phyloP scores from a whole-genome alignment of 2,797 vertebrate genomes.

The Sebastiscus tertius region DNA sequence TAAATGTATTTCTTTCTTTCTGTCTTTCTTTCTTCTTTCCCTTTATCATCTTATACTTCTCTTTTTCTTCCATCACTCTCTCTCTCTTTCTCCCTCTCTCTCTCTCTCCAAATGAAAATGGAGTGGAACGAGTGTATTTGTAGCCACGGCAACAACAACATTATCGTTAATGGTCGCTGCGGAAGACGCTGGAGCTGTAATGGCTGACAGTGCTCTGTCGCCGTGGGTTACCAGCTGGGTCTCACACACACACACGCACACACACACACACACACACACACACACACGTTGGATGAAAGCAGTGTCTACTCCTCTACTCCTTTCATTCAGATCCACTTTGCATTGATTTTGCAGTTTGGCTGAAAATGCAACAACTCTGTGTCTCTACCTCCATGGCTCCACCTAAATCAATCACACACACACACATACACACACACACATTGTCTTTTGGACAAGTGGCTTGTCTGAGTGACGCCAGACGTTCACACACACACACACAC shows the following conservation, averaged over 20 bases:
- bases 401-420: slow-evolving; percentile 71
- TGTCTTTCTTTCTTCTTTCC: not conserved
- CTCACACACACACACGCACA: slow-evolving; percentile 31
- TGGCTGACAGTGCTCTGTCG: slow-evolving; percentile 71
- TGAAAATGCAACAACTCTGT: slow-evolving; percentile 73
- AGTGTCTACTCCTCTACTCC: slow-evolving; percentile 57
- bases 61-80: not conserved
- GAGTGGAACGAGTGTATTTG: slow-evolving; percentile 67
- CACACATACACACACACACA: slow-evolving; percentile 17
- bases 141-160: slow-evolving; percentile 76
- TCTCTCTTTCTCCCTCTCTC: not conserved
- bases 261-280: slow-evolving; percentile 41
- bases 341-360: slow-evolving; percentile 81
- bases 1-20: not conserved
- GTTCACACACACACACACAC: slow-evolving; percentile 26
- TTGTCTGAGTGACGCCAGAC: slow-evolving; percentile 70
- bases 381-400: slow-evolving; percentile 72
- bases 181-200: slow-evolving; percentile 70
- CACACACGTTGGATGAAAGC: slow-evolving; percentile 37
- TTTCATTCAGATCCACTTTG: slow-evolving; percentile 76
- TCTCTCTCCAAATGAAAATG: slow-evolving; percentile 61
- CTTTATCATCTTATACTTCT: not conserved
- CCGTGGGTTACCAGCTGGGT: slow-evolving; percentile 61
- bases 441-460: slow-evolving; percentile 59
- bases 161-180: slow-evolving; percentile 73